phyloP scores from a whole-genome alignment of 2,797 vertebrate genomes.

The Podarcis lilfordi region DNA sequence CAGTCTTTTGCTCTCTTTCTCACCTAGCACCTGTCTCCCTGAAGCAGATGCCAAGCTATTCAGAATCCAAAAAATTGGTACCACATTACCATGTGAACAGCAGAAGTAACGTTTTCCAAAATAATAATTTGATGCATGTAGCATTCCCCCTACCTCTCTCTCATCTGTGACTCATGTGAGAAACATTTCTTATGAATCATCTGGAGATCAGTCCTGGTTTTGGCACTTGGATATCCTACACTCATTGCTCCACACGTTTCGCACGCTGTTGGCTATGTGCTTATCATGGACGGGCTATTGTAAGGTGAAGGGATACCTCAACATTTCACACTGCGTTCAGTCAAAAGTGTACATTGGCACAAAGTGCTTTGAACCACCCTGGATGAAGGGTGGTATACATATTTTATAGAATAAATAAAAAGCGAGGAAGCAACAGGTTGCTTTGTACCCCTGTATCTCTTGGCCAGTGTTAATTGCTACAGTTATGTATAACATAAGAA shows the following conservation, averaged over 20 bases:
- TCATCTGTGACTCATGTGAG: neutral
- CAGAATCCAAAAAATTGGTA: constrained; percentile 12
- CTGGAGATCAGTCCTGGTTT: neutral
- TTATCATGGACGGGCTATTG: neutral
- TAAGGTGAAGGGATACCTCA: neutral
- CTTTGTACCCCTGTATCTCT: neutral
- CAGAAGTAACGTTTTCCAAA: neutral
- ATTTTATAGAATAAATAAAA: no score
- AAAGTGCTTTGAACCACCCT: neutral
- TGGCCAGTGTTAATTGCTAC: neutral
- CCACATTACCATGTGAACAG: constrained; percentile 16
- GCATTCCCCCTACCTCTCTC: neutral
- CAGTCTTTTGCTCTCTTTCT: neutral
- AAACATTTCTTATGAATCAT: constrained; percentile 36
- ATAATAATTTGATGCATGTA: constrained; percentile 2
- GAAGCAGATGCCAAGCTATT: neutral
- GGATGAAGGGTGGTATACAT: no score
- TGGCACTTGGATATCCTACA: constrained; percentile 16
- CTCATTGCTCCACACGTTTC: neutral
- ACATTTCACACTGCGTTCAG: neutral
- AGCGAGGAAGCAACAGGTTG: neutral
- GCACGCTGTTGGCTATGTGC: neutral
- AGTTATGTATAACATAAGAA: neutral
- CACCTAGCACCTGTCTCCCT: neutral
- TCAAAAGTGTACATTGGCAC: neutral